Evolutionary conservation across 2,888 invertebrate genomes (phyloP).

Genomic region (Ophion slaviceki): DNA sequence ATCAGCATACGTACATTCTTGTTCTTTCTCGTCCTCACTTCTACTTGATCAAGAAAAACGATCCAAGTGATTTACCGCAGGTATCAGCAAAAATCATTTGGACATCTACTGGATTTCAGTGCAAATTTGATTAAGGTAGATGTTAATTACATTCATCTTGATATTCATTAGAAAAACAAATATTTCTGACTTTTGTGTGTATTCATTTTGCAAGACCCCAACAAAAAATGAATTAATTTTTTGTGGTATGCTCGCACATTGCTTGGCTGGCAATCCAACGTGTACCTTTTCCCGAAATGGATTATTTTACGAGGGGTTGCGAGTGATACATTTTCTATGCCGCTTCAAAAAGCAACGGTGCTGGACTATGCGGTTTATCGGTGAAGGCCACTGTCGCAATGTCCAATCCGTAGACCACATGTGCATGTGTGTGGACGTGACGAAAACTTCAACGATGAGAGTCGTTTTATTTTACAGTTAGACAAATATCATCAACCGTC

Average conservation of each 20-base stretch:
- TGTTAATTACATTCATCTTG: not conserved
- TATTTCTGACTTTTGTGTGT: too few species aligned
- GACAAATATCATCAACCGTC: constrained; percentile 64
- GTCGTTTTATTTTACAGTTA: constrained; percentile 66
- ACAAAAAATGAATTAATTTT: too few species aligned
- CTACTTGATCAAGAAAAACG: constrained; percentile 5
- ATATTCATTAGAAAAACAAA: not conserved
- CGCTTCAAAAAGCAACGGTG: constrained; percentile 37
- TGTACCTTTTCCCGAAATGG: not conserved
- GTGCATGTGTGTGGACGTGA: constrained; percentile 43
- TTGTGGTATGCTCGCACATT: too few species aligned
- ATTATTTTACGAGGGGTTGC: constrained; percentile 18
- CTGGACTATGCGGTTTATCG: constrained; percentile 32
- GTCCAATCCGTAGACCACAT: constrained; percentile 16
- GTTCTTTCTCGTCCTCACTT: constrained; percentile 7
- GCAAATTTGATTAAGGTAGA: not conserved
- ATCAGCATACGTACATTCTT: not conserved
- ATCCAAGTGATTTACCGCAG: constrained; percentile 1
- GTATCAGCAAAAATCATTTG: not conserved
- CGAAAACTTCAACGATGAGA: constrained; percentile 50
- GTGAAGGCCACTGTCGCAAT: constrained; percentile 41
- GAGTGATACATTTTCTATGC: constrained; percentile 17
- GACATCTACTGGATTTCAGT: constrained; percentile 1
- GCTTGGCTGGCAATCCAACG: too few species aligned
- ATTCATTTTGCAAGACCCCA: too few species aligned